Evolutionary conservation across 1,140 invertebrate species (phyloP).

Genomic region (Euglossa dilemma): DNA sequence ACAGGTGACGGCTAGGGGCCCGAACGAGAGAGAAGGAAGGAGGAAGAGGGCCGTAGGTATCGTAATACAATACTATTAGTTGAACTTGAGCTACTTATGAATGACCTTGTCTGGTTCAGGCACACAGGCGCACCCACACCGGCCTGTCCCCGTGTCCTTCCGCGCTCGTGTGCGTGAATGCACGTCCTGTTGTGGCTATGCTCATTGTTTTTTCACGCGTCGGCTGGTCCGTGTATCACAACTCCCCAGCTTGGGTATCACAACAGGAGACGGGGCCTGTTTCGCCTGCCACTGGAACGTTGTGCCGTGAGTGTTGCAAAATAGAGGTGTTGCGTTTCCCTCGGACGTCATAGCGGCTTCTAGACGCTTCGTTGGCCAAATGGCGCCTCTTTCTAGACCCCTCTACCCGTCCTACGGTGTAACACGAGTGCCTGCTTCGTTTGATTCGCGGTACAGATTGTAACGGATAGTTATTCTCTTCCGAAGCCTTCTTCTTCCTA

Average conservation of each 20-base stretch:
- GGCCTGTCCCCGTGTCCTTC: constrained; percentile 17
- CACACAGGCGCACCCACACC: constrained; percentile 33
- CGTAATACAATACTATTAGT: constrained; percentile 78
- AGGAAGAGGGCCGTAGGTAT: constrained; percentile 63
- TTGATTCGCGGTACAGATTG: too few relatives aligned
- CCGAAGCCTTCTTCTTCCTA: too few relatives aligned
- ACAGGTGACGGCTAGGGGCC: background rate
- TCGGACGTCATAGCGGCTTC: background rate
- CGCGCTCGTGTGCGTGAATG: constrained; percentile 28
- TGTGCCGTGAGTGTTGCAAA: constrained; percentile 22
- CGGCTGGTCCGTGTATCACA: constrained; percentile 23
- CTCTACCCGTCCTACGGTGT: too few relatives aligned
- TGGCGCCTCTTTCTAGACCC: background rate
- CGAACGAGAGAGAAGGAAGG: constrained; percentile 5
- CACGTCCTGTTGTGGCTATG: constrained; percentile 38
- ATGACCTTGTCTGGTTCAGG: constrained; percentile 75
- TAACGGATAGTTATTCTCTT: too few relatives aligned
- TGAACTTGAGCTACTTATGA: constrained; percentile 80
- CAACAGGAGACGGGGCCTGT: constrained; percentile 18
- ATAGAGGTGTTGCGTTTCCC: constrained; percentile 24
- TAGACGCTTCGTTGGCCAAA: constrained; percentile 5
- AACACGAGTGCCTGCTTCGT: too few relatives aligned
- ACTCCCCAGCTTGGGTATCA: constrained; percentile 25
- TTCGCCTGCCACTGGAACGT: constrained; percentile 20
- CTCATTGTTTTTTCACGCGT: constrained; percentile 38